Evolutionary conservation across 2,797 vertebrate genomes (phyloP), one percentile per base, ranked within the genome.

Genomic region (Esox lucius): DNA sequence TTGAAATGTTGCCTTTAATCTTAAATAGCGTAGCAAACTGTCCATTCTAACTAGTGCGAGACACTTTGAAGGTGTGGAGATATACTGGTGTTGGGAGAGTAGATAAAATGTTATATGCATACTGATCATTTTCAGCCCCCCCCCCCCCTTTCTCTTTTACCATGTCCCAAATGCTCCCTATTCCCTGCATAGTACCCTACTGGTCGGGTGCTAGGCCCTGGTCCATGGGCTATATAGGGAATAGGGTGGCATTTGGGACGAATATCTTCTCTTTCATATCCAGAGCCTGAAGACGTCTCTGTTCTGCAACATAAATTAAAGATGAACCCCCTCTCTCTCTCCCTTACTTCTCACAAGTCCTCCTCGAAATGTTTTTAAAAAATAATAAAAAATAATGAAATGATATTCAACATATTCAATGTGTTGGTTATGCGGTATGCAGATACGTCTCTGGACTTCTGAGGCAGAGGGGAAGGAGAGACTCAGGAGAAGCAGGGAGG

Each of bases 101-200:
- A 83, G 77, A 79, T 80, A 78, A 84, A 80, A 80, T 80, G 77
- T 66, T 78, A 75, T 77, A 75, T 85, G 84, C 84, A 85, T 88
- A 85, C 84, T 83, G 87, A 88, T 88, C 72, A 81, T 77, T 24
- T 68, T 73, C 31, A 71, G 75, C 75, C 68, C 73, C 78, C 75
- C 81, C 61, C n/a, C 65, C 6, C 11, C 66, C 56, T 70, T 76
- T 74, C 77, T 78, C 78, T 6, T 51, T 4, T 16, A 0, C 1
- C 19, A n/a, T 2, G 19, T 56, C 53, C 53, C 17, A 22, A 56
- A 56, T 86, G 81, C 84, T 7, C 17, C 8, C 1, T 22, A 22
- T 56, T 22, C 53, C 53, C 19, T 56, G 7, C 2, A 56, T 19
- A 19, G 19, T 56, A n/a, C 19, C 19, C 51, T n/a, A n/a, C 51